These are phyloP conservation scores for Panorpa germanica DNA, from an alignment of 2,888 invertebrate genomes.

Conservation along the genomic window DNA sequence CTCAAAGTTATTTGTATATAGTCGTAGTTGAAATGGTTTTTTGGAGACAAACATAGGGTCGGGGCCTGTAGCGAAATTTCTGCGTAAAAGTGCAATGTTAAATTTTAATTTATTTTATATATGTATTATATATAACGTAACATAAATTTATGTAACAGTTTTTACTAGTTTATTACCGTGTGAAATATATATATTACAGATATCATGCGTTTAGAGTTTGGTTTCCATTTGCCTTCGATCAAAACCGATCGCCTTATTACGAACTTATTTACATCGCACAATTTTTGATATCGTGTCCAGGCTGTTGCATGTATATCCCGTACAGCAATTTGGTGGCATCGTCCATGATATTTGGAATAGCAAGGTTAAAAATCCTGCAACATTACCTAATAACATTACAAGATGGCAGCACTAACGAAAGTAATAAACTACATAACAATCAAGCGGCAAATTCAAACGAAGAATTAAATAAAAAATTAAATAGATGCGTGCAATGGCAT, in stretches of 20 bases:
- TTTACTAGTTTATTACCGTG: too few species aligned
- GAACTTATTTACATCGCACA: constrained; percentile 19
- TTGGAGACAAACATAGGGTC: too few species aligned
- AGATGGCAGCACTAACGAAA: constrained; percentile 11
- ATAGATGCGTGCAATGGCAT: constrained; percentile 18
- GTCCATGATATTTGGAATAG: constrained; percentile 19
- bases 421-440: constrained; percentile 12
- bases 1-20: not conserved
- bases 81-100: too few species aligned
- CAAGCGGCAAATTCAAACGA: too few species aligned
- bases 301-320: constrained; percentile 18
- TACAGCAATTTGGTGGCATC: constrained; percentile 20
- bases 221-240: constrained; percentile 18
- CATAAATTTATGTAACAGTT: too few species aligned
- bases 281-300: constrained; percentile 3
- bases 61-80: too few species aligned
- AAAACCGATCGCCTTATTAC: constrained; percentile 17
- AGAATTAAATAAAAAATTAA: too few species aligned
- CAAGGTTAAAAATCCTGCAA: constrained; percentile 17
- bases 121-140: too few species aligned
- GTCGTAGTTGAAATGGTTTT: not conserved
- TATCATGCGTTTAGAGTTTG: constrained; percentile 19
- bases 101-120: too few species aligned
- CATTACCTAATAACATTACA: constrained; percentile 14
- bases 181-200: constrained; percentile 5